Evolutionary conservation across 2,113 vertebrate genomes (phyloP).

Genomic region (Bungarus multicinctus): DNA sequence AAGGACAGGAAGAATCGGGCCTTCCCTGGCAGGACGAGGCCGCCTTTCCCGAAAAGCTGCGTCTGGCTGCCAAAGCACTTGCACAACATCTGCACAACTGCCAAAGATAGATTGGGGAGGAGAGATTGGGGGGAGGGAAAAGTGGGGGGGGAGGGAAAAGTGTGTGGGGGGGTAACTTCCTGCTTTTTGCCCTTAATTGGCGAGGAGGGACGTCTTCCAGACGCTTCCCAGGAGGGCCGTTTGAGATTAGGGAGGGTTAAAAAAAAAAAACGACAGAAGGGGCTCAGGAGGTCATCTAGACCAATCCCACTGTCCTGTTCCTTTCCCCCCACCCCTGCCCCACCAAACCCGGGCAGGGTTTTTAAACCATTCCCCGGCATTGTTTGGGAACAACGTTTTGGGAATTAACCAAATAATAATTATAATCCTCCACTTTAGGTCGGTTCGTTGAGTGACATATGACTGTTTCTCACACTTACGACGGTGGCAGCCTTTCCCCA

Average conservation of each 20-base stretch:
- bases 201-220: neutral
- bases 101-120: fast-evolving
- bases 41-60: neutral
- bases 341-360: neutral
- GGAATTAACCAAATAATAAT: too few species aligned
- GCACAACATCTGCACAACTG: neutral
- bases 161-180: neutral
- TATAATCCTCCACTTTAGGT: too few species aligned
- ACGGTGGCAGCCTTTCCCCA: too few species aligned
- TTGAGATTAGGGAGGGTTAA: neutral
- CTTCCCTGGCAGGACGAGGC: too few species aligned
- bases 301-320: neutral
- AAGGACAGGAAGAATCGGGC: too few species aligned
- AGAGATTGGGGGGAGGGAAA: too few species aligned
- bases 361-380: too few species aligned
- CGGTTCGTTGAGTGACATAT: too few species aligned
- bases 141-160: too few species aligned
- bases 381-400: too few species aligned
- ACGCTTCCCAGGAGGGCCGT: fast-evolving
- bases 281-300: neutral
- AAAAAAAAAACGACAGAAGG: neutral
- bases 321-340: neutral
- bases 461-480: too few species aligned
- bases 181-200: neutral
- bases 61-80: neutral